A percentile compares a stretch with the other conserved stretches of the same genome.
phyloP scores from a whole-genome alignment of 2,888 invertebrate genomes.

The Caenorhabditis doughertyi region DNA sequence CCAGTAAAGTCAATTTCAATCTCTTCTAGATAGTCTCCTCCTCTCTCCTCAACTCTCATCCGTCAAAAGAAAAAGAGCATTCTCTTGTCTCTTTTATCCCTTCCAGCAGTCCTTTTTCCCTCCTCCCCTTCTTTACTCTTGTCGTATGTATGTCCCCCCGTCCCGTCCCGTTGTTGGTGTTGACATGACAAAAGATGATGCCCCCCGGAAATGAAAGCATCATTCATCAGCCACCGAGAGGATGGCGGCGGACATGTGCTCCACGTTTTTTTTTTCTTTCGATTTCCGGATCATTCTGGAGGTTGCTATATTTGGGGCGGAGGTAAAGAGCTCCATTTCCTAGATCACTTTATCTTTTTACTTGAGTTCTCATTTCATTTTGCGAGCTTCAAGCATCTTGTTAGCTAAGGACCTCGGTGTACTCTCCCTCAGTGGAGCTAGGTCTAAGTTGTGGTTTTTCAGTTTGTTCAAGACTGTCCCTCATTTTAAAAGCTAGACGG shows the following conservation, averaged over 20 bases:
- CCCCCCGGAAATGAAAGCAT: slow-evolving; percentile 52
- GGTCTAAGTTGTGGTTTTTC: too few relatives aligned
- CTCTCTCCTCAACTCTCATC: neutral
- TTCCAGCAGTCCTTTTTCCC: neutral
- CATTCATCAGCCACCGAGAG: slow-evolving; percentile 42
- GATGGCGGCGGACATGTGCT: slow-evolving; percentile 29
- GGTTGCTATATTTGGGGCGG: neutral
- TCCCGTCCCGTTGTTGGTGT: slow-evolving; percentile 26
- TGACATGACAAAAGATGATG: slow-evolving; percentile 62
- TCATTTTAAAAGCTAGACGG: too few relatives aligned
- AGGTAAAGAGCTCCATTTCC: neutral
- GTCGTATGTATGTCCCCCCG: too few relatives aligned
- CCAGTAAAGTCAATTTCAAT: slow-evolving; percentile 24
- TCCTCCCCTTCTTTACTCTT: neutral
- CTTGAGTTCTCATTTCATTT: neutral
- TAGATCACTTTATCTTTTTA: neutral
- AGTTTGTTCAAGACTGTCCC: too few relatives aligned
- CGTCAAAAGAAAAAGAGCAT: neutral
- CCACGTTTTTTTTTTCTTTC: neutral
- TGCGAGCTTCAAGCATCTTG: neutral
- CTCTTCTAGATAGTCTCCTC: neutral
- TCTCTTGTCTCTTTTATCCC: neutral
- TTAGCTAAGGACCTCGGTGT: too few relatives aligned
- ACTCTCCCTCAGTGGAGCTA: too few relatives aligned
- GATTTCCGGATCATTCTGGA: slow-evolving; percentile 17